A percentile compares a stretch with the other conserved stretches of the same genome.
phyloP scores from a whole-genome alignment of 2,888 invertebrate genomes.

The Heteromyza rotundicornis region DNA sequence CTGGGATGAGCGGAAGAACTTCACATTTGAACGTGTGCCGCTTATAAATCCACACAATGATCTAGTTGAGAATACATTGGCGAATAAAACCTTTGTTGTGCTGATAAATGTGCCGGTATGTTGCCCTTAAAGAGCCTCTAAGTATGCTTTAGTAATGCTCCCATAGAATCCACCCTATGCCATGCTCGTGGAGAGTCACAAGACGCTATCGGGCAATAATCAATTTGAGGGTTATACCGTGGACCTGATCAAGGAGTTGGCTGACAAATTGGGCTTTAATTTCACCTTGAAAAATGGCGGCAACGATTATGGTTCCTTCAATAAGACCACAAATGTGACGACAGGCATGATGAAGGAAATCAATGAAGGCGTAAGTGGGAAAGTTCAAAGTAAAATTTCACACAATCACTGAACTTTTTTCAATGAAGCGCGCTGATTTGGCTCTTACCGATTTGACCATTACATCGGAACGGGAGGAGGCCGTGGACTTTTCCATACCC shows the following conservation, averaged over 20 bases:
- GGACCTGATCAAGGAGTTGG: slow-evolving; percentile 82
- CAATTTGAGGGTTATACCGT: slow-evolving; percentile 87
- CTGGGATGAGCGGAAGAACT: slow-evolving; percentile 72
- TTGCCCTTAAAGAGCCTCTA: not conserved
- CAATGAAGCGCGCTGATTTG: slow-evolving; percentile 79
- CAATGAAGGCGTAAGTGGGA: slow-evolving; percentile 66
- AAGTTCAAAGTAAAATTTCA: too few relatives aligned
- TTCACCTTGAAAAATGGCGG: slow-evolving; percentile 80
- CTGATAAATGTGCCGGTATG: slow-evolving; percentile 72
- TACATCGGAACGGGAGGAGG: slow-evolving; percentile 84
- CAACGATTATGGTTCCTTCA: slow-evolving; percentile 76
- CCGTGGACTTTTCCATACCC: slow-evolving; percentile 93
- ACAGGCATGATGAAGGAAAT: slow-evolving; percentile 88
- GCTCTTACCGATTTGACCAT: slow-evolving; percentile 91
- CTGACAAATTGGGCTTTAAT: slow-evolving; percentile 79
- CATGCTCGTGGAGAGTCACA: slow-evolving; percentile 76
- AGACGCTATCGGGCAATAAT: slow-evolving; percentile 75
- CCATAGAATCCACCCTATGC: slow-evolving; percentile 84
- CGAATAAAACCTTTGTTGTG: slow-evolving; percentile 75
- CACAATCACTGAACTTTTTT: slow-evolving; percentile 5
- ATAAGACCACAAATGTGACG: slow-evolving; percentile 72
- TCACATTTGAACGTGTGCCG: slow-evolving; percentile 65
- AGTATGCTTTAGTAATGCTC: not conserved
- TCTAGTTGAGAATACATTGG: slow-evolving; percentile 68
- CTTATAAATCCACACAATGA: slow-evolving; percentile 57